Evolutionary conservation across 2,113 vertebrate genomes (phyloP), one percentile per base, ranked within the genome.

Genomic region (Hypanus sabinus): DNA sequence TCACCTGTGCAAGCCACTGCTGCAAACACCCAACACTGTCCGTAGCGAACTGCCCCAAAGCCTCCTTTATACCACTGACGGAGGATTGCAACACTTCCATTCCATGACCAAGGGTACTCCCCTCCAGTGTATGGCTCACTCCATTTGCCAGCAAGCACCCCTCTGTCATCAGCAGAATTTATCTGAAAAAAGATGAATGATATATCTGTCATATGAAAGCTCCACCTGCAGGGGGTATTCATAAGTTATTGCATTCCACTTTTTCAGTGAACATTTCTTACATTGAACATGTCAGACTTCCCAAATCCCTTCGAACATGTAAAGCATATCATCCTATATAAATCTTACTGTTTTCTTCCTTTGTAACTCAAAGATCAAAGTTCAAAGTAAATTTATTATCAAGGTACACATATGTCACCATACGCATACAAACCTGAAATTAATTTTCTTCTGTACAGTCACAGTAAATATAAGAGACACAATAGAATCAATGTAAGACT

Each of bases 1-100:
- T 11, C 96, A 99, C 99, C 96, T 2, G 98, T 96, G 95, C 98
- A 99, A 0, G 97, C 98, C 94, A 99, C 94, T 98, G 98, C 99
- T 0, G 98, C 99, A 27, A 99, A 99, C 87, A 99, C 99, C 99
- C 99, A 99, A 96, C 99, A 99, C 96, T 99, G 99, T 94, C 99
- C 99, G 0, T 97, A 99, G 65, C 97, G 97, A 95, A 99, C 98
- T 0, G 96, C 97, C 94, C 97, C 95, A 95, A 98, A 98, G 0
- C 96, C 95, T 0, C 95, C 95, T 0, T 93, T 94, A 94, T 96
- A 95, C 98, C 98, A 99, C 87, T 96, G 96, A 73, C 94, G 96
- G 76, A 99, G 97, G 94, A 99, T 99, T 94, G 98, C 97, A 96
- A 98, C 97, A 0, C 99, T 99, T 33, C 99, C 98, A 0, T 95